Evolutionary conservation across 2,113 vertebrate genomes (phyloP).

Genomic region (Thermophis baileyi): DNA sequence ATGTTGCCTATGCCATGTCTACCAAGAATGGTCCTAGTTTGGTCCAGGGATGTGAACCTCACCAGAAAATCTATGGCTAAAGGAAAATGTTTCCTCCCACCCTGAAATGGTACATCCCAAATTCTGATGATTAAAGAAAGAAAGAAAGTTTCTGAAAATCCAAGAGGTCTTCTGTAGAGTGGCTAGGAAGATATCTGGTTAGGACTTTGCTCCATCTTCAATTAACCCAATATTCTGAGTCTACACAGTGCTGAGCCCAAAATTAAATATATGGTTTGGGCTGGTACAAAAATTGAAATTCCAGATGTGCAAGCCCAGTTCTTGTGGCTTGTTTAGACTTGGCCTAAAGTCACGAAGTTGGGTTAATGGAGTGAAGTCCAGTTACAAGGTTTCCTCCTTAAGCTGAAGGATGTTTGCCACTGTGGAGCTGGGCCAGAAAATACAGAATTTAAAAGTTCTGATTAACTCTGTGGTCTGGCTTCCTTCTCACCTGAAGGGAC

Average conservation of each 20-base stretch:
- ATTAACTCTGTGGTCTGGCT: slow-evolving; percentile 30
- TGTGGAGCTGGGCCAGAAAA: not conserved
- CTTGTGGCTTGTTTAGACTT: not conserved
- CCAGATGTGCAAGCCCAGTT: not conserved
- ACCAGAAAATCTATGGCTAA: not conserved
- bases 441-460: not conserved
- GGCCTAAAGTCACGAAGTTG: not conserved
- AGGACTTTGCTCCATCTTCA: not conserved
- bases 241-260: not conserved
- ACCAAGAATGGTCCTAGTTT: not conserved
- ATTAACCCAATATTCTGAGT: not conserved
- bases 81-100: not conserved
- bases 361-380: not conserved
- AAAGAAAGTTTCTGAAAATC: not conserved
- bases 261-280: not conserved
- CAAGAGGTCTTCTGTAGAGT: not conserved
- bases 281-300: not conserved
- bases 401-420: not conserved
- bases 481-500: slow-evolving; percentile 98
- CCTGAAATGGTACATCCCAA: not conserved
- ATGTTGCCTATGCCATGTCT: not conserved
- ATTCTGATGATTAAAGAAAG: not conserved
- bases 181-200: not conserved
- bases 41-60: not conserved
- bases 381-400: not conserved